Conservation (phyloP, 2,888 invertebrate species). For the Sarcophaga caerulescens region DNA sequence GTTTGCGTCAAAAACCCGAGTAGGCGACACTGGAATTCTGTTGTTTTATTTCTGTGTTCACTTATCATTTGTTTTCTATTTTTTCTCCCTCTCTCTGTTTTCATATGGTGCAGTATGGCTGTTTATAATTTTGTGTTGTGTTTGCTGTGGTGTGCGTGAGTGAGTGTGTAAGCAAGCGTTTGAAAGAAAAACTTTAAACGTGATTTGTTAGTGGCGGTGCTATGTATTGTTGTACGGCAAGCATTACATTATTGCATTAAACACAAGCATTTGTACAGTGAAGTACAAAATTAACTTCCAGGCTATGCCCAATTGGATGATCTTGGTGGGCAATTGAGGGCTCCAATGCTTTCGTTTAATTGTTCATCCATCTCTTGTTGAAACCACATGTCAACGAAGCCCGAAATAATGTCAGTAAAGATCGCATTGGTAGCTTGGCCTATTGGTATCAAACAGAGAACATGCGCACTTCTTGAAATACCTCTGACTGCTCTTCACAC, state of each 20-base stretch:
- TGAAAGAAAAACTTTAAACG: slow-evolving; percentile 54
- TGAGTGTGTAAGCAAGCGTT: not conserved
- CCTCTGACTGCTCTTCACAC: not conserved
- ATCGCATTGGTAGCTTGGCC: rapidly evolving
- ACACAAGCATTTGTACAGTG: slow-evolving; percentile 11
- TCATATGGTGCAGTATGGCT: not conserved
- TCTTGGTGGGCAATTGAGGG: no score
- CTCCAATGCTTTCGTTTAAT: no score
- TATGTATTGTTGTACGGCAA: slow-evolving; percentile 7
- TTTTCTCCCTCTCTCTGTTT: not conserved
- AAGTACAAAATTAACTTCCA: not conserved
- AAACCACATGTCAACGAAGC: no score
- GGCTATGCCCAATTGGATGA: not conserved
- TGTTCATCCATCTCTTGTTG: no score
- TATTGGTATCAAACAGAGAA: no score
- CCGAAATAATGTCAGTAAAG: no score
- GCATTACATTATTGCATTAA: not conserved
- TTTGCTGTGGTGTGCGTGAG: not conserved
- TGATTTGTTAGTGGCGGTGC: slow-evolving; percentile 50
- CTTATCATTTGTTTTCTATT: not conserved
- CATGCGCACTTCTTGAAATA: not conserved
- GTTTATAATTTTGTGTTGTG: no score
- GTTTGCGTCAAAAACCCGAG: not conserved
- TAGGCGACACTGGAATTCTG: slow-evolving; percentile 39
- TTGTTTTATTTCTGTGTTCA: slow-evolving; percentile 14